phyloP scores from a whole-genome alignment of 1,140 invertebrate species.

The Apis laboriosa region DNA sequence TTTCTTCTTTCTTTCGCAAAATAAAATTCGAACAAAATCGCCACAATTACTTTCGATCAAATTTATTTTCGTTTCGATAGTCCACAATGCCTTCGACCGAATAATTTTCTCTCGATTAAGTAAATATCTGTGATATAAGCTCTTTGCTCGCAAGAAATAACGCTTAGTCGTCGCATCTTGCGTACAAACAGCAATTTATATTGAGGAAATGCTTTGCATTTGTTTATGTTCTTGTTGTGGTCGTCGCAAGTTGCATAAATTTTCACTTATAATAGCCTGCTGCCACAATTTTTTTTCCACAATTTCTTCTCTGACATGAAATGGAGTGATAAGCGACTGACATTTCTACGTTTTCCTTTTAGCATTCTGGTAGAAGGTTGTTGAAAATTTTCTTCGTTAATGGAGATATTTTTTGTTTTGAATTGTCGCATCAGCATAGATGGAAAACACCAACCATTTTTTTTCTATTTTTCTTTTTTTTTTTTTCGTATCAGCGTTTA shows the following conservation, averaged over 20 bases:
- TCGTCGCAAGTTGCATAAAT: constrained; percentile 36
- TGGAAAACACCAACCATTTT: background rate
- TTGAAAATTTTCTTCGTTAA: background rate
- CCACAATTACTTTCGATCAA: too few species aligned
- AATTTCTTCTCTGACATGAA: background rate
- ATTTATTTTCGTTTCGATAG: background rate
- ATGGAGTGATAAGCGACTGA: constrained; percentile 19
- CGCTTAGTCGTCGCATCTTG: constrained; percentile 14
- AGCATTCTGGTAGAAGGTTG: background rate
- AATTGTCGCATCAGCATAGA: background rate
- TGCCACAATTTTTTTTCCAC: background rate
- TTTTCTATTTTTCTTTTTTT: background rate
- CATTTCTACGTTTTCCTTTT: background rate
- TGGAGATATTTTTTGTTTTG: background rate
- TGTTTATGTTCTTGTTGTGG: constrained; percentile 36
- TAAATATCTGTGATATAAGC: constrained; percentile 22
- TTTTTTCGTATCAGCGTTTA: constrained; percentile 4
- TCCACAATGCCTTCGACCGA: background rate
- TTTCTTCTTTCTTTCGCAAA: background rate
- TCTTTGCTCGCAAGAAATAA: constrained; percentile 19
- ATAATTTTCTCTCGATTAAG: background rate
- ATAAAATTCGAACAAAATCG: background rate
- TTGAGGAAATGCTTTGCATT: constrained; percentile 49
- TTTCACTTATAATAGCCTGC: constrained; percentile 15
- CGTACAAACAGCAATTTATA: constrained; percentile 3